Evolutionary conservation across 2,888 invertebrate genomes (phyloP), one percentile per base, ranked within the genome.

Genomic region (Noctuana brunneofusca): DNA sequence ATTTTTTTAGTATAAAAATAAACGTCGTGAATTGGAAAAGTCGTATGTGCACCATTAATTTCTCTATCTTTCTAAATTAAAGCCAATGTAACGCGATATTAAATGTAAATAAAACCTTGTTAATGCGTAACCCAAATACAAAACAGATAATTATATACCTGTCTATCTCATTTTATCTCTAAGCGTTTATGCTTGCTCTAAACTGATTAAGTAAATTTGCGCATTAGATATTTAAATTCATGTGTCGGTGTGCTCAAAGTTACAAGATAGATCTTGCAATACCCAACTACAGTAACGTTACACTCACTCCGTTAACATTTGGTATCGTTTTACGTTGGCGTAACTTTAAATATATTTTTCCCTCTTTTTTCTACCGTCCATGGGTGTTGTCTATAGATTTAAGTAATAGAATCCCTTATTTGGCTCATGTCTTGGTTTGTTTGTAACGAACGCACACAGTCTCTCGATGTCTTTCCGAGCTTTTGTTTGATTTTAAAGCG

Each of bases 341-440:
- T 41, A n/a, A 8, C 6, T 41, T 41, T 16, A 41, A 14, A 41
- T 63, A 30, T 64, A 64, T 65, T 66, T 68, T 66, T 66, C 69
- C 59, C 60, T 70, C 69, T 78, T 76, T 79, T 86, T 88, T 86
- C 85, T 80, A 87, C 89, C 89, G 89, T 89, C 89, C 89, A 89
- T 88, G 72, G 79, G 75, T 89, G 89, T 89, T 85, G 88, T 89
- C 79, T 64, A 74, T 82, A 84, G 81, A 75, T 69, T 74, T 81
- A 78, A 75, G 67, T 73, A 57, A 63, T 49, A 62, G 52, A 71
- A 72, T 64, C 66, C 68, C 69, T 41, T 53, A 69, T 56, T 71
- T 68, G 64, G 65, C 64, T 68, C 66, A 64, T 52, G 6, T 27
- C 12, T 52, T 18, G 65, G 65, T 53, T 46, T 30, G 12, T 63